A percentile compares a stretch with the other conserved stretches of the same genome.
Evolutionary conservation across 2,797 vertebrate genomes (phyloP).

Genomic region (Stomatorhinus walkeri): DNA sequence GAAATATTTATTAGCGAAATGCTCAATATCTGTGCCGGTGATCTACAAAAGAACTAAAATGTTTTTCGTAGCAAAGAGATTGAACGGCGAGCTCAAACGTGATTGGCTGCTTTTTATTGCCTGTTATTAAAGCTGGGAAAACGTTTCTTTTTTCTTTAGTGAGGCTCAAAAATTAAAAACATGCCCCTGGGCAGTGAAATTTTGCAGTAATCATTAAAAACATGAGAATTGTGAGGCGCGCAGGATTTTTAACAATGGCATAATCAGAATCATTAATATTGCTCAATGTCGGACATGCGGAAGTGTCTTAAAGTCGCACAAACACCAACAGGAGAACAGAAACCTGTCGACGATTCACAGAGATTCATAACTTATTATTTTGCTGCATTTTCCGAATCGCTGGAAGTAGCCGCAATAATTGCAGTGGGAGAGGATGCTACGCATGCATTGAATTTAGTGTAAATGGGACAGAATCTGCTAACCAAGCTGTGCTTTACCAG

Average conservation of each 20-base stretch:
- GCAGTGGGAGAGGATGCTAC: not conserved
- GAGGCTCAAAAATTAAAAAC: constrained; percentile 95
- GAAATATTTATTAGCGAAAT: constrained; percentile 89
- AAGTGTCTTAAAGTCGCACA: constrained; percentile 78
- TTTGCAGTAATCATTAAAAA: constrained; percentile 98
- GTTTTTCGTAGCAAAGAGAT: constrained; percentile 84
- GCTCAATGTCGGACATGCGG: constrained; percentile 78
- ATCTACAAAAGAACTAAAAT: constrained; percentile 74
- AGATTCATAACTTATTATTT: not conserved
- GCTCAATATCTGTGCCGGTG: constrained; percentile 68
- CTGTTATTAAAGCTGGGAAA: constrained; percentile 98
- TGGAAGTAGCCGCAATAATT: not conserved
- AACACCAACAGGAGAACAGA: not conserved
- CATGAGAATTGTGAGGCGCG: constrained; percentile 84
- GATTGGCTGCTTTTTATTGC: constrained; percentile 96
- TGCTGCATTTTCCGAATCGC: not conserved
- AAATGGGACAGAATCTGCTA: not conserved
- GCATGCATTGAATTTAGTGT: not conserved
- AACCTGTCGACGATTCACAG: not conserved
- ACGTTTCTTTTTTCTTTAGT: constrained; percentile 92
- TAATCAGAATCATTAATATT: constrained; percentile 99
- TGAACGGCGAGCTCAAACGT: constrained; percentile 80
- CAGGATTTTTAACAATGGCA: constrained; percentile 85
- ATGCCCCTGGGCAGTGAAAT: constrained; percentile 79
- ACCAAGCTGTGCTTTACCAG: not conserved